Evolutionary conservation across 2,888 invertebrate species (phyloP).

Genomic region (Tromatobia lineatoria): DNA sequence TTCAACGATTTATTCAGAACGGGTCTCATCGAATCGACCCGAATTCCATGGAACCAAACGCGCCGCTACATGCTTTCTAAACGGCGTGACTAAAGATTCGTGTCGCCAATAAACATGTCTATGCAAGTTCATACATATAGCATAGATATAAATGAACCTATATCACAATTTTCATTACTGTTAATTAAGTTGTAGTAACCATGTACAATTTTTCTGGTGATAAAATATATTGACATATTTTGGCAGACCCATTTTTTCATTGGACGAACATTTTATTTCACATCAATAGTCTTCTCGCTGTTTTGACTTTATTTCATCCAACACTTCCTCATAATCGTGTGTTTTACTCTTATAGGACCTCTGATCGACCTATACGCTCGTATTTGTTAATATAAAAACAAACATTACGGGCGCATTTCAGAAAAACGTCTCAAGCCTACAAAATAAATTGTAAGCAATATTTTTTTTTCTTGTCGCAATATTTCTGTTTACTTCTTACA

Average conservation of each 20-base stretch:
- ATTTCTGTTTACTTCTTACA: too few species aligned
- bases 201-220: slow-evolving; percentile 82
- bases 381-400: too few species aligned
- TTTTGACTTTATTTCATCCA: not conserved
- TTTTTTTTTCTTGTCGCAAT: too few species aligned
- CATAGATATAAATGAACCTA: slow-evolving; percentile 73
- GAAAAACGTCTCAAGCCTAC: too few species aligned
- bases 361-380: too few species aligned
- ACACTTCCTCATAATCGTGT: not conserved
- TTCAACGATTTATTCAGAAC: slow-evolving; percentile 19
- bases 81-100: slow-evolving; percentile 39
- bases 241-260: slow-evolving; percentile 75
- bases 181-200: slow-evolving; percentile 78
- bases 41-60: slow-evolving; percentile 63
- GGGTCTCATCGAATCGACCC: slow-evolving; percentile 47
- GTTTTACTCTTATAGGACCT: too few species aligned
- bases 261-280: not conserved
- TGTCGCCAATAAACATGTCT: slow-evolving; percentile 35
- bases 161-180: slow-evolving; percentile 77
- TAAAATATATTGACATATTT: slow-evolving; percentile 83
- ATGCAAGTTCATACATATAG: slow-evolving; percentile 58
- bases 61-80: slow-evolving; percentile 44
- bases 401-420: too few species aligned
- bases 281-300: not conserved
- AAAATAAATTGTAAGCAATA: too few species aligned